Conservation (phyloP, 2,888 invertebrate species). For the Metellina segmentata region DNA sequence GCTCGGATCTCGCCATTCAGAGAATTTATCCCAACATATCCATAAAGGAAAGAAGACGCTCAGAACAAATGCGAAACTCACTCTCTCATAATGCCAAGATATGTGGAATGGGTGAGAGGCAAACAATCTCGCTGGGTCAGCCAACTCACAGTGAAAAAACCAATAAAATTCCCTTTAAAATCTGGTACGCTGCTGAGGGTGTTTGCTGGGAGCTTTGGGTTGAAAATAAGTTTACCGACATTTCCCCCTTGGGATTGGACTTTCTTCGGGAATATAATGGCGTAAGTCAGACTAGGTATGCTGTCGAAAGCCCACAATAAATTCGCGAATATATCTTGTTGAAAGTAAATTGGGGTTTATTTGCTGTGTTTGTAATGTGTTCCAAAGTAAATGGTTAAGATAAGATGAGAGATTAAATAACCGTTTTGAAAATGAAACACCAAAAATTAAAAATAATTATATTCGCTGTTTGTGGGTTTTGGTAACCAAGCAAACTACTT, state of each 20-base stretch:
- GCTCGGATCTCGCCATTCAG: not conserved
- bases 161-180: slow-evolving; percentile 60
- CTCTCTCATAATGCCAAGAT: slow-evolving; percentile 40
- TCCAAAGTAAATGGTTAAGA: too few relatives aligned
- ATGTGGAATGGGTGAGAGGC: slow-evolving; percentile 24
- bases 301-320: too few relatives aligned
- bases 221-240: slow-evolving; percentile 51
- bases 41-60: slow-evolving; percentile 22
- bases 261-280: not conserved
- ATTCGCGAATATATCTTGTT: too few relatives aligned
- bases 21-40: slow-evolving; percentile 30
- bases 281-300: not conserved
- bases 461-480: too few relatives aligned
- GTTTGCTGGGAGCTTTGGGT: slow-evolving; percentile 40
- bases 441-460: too few relatives aligned
- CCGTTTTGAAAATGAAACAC: too few relatives aligned
- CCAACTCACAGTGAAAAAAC: slow-evolving; percentile 22
- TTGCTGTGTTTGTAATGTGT: too few relatives aligned
- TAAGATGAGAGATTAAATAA: too few relatives aligned
- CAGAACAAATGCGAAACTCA: slow-evolving; percentile 10
- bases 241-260: slow-evolving; percentile 1
- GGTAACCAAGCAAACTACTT: too few relatives aligned
- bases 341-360: too few relatives aligned
- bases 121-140: slow-evolving; percentile 54
- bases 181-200: slow-evolving; percentile 28